phyloP scores from a whole-genome alignment of 2,797 vertebrate genomes.

The Kryptopterus vitreolus region DNA sequence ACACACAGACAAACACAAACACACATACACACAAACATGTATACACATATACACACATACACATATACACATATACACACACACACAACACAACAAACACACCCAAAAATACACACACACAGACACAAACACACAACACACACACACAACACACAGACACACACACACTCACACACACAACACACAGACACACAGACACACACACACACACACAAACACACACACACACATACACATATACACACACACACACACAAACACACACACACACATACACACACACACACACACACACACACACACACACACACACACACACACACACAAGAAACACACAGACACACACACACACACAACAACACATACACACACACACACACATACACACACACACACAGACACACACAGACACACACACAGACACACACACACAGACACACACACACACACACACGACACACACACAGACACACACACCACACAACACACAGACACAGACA shows the following conservation, averaged over 20 bases:
- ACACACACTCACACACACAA: not conserved
- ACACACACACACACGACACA: not conserved
- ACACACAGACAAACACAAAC: not conserved
- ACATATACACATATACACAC: not conserved
- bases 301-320: too few relatives aligned
- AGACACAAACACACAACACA: not conserved
- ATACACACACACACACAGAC: not conserved
- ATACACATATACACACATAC: too few relatives aligned
- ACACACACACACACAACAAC: not conserved
- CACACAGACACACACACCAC: too few relatives aligned
- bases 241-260: not conserved
- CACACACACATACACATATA: not conserved
- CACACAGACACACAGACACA: not conserved
- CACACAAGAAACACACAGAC: too few relatives aligned
- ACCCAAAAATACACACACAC: too few relatives aligned
- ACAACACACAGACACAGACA: too few relatives aligned
- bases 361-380: too few relatives aligned
- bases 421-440: not conserved
- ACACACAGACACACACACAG: not conserved
- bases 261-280: not conserved
- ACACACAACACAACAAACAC: constrained; percentile 2
- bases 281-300: not conserved
- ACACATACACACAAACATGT: too few relatives aligned
- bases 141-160: too few relatives aligned
- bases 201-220: not conserved